A percentile compares a stretch with the other conserved stretches of the same genome.
Evolutionary conservation across 2,797 vertebrate genomes (phyloP).

Genomic region (Fratercula arctica): DNA sequence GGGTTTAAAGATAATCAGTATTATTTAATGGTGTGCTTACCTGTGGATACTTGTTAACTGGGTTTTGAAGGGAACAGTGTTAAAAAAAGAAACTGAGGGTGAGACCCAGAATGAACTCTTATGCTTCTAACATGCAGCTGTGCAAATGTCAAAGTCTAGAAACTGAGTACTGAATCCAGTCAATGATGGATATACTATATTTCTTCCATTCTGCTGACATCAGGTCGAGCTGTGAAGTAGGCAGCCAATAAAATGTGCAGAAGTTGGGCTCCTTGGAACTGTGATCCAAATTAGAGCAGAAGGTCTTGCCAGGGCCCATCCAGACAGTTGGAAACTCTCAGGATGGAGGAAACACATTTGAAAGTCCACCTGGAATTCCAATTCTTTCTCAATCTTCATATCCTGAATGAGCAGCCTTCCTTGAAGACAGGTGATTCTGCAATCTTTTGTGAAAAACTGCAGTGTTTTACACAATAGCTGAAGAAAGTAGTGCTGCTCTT

Average conservation of each 20-base stretch:
- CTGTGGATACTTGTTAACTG: background rate
- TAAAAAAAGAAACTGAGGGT: background rate
- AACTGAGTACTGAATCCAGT: background rate
- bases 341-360: background rate
- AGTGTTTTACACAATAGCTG: background rate
- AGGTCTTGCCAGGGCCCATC: background rate
- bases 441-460: background rate
- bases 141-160: background rate
- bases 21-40: background rate
- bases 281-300: background rate
- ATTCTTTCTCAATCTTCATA: background rate
- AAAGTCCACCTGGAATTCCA: background rate
- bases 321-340: background rate
- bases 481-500: background rate
- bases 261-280: background rate
- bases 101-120: background rate
- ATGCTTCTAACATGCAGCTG: background rate
- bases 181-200: background rate
- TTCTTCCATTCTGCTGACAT: background rate
- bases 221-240: background rate
- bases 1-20: background rate
- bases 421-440: background rate
- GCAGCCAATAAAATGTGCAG: fast-evolving
- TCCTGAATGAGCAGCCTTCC: background rate
- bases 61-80: background rate